Evolutionary conservation across 2,888 invertebrate species (phyloP).

Genomic region (Caenorhabditis virilis): DNA sequence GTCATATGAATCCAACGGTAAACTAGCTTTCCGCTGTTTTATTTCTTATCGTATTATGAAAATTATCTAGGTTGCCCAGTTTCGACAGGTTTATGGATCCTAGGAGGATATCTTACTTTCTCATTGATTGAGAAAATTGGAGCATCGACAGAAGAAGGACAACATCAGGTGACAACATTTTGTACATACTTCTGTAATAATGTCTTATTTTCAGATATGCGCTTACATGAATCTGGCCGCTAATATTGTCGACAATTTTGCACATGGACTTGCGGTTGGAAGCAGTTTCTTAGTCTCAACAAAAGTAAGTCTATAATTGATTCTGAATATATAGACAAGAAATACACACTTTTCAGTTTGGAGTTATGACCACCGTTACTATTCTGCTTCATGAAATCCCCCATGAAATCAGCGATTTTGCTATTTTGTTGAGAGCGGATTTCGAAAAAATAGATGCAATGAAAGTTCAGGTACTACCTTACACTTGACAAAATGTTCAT

Average conservation of each 20-base stretch:
- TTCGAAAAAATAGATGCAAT: slow-evolving; percentile 93
- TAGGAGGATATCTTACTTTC: slow-evolving; percentile 52
- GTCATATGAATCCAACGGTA: slow-evolving; percentile 42
- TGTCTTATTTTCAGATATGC: slow-evolving; percentile 72
- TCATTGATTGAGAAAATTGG: slow-evolving; percentile 53
- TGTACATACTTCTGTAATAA: background rate
- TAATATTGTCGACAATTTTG: slow-evolving; percentile 96
- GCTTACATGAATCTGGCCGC: slow-evolving; percentile 94
- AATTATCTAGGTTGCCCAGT: slow-evolving; percentile 32
- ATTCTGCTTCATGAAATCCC: slow-evolving; percentile 95
- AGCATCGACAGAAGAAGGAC: slow-evolving; percentile 52
- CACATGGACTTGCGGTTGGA: slow-evolving; percentile 95
- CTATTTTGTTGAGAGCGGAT: slow-evolving; percentile 84
- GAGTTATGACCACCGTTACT: slow-evolving; percentile 88
- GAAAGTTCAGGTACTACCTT: slow-evolving; percentile 78
- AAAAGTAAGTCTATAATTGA: slow-evolving; percentile 68
- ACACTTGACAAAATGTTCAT: background rate
- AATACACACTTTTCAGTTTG: slow-evolving; percentile 75
- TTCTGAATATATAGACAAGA: background rate
- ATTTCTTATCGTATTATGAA: no score
- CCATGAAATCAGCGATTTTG: slow-evolving; percentile 98
- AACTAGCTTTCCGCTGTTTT: no score
- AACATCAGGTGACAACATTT: slow-evolving; percentile 46
- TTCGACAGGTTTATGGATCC: slow-evolving; percentile 47
- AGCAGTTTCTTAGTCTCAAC: slow-evolving; percentile 92